Percentiles rank a stretch among this genome's conserved stretches.
These are phyloP conservation scores for Drosophila lowei DNA, from an alignment of 1,140 invertebrate genomes.

Conservation along the genomic window DNA sequence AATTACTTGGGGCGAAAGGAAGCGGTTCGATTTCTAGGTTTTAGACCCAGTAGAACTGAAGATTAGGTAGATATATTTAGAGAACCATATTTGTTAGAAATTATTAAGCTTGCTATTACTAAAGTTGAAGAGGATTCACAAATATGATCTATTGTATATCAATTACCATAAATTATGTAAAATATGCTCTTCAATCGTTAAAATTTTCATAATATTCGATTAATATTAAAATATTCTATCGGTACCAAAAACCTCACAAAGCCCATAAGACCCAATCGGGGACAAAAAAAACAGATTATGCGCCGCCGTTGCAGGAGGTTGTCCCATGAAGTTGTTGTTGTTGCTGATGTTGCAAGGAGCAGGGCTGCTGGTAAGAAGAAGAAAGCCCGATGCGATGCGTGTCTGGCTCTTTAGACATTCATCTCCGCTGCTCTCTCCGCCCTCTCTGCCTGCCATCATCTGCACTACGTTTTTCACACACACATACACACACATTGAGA, in stretches of 20 bases:
- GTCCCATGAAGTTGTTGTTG: conserved; percentile 22
- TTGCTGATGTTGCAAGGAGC: conserved; percentile 19
- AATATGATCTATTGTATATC: no score
- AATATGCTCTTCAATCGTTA: neutral
- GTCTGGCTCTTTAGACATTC: conserved; percentile 52
- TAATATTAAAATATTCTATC: conserved; percentile 21
- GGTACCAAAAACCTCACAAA: neutral
- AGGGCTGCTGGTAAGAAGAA: conserved; percentile 25
- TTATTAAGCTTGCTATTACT: no score
- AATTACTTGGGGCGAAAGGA: no score
- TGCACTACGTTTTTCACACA: conserved; percentile 19
- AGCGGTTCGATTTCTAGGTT: no score
- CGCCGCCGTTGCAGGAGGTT: conserved; percentile 46
- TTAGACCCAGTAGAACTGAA: no score
- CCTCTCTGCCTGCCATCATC: conserved; percentile 7
- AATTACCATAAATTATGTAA: neutral
- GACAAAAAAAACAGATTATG: conserved; percentile 34
- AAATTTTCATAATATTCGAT: conserved; percentile 8
- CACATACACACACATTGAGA: conserved; percentile 42
- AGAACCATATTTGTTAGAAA: no score
- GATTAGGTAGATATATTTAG: no score
- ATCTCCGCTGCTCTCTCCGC: conserved; percentile 19
- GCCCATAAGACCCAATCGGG: conserved; percentile 1
- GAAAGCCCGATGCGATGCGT: conserved; percentile 36
- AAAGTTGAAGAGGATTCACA: no score